A percentile compares a stretch with the other conserved stretches of the same genome.
Conservation (phyloP, 2,797 vertebrate species). For the Echiichthys vipera region DNA sequence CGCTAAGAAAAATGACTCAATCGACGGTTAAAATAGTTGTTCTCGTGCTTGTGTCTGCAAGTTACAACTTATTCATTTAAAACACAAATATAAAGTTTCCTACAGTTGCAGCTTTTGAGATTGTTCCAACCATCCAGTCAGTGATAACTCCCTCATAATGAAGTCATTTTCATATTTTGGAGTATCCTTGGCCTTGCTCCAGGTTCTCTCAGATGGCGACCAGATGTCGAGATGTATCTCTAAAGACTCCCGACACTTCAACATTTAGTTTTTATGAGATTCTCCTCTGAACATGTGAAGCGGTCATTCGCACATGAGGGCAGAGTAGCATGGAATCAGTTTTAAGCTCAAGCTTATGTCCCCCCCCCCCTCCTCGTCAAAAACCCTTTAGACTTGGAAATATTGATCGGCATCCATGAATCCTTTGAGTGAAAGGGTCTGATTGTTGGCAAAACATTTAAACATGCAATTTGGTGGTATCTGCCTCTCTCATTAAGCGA, state of each 20-base stretch:
- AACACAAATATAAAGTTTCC: constrained; percentile 22
- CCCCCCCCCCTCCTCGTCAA: constrained; percentile 18
- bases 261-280: constrained; percentile 52
- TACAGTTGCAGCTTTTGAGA: constrained; percentile 29
- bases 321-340: constrained; percentile 37
- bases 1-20: neutral
- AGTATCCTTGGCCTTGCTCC: constrained; percentile 75
- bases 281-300: constrained; percentile 53
- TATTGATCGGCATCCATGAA: constrained; percentile 63
- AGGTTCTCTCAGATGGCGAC: constrained; percentile 81
- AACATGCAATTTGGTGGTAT: constrained; percentile 61
- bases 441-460: constrained; percentile 72
- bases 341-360: constrained; percentile 37
- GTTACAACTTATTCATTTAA: neutral
- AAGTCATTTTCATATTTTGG: constrained; percentile 78
- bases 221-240: constrained; percentile 83
- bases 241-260: constrained; percentile 70
- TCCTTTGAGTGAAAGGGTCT: constrained; percentile 50
- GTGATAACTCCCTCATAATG: constrained; percentile 78
- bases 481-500: constrained; percentile 70
- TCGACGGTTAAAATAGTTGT: neutral
- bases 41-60: constrained; percentile 19
- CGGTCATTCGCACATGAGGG: constrained; percentile 53
- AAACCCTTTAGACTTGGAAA: constrained; percentile 53
- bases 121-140: constrained; percentile 33